A percentile compares a stretch with the other conserved stretches of the same genome.
phyloP scores from a whole-genome alignment of 2,888 invertebrate genomes.

The Ophion costatus region DNA sequence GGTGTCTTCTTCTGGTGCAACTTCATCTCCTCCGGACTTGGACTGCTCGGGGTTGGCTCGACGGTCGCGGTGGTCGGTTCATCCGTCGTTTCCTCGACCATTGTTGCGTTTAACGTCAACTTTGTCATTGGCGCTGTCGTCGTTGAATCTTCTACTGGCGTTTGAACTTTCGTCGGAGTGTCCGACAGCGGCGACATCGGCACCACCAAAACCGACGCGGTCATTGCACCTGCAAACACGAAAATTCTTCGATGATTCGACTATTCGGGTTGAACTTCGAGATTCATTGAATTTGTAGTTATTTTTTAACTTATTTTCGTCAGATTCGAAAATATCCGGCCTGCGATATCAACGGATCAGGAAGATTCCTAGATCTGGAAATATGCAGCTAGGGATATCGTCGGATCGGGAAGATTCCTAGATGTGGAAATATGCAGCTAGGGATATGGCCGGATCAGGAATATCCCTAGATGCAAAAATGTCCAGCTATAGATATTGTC shows the following conservation, averaged over 20 bases:
- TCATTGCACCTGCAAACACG: neutral
- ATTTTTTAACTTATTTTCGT: neutral
- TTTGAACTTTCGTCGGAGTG: neutral
- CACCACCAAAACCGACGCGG: neutral
- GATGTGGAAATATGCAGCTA: too few species aligned
- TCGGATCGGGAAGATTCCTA: too few species aligned
- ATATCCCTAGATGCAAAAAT: too few species aligned
- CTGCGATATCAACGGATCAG: too few species aligned
- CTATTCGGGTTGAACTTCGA: neutral
- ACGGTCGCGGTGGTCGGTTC: slow-evolving; percentile 8
- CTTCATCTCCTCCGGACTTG: slow-evolving; percentile 37
- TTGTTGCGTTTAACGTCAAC: neutral
- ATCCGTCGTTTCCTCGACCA: neutral
- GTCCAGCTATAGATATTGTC: too few species aligned
- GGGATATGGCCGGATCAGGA: too few species aligned
- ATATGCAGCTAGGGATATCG: too few species aligned
- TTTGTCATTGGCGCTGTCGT: slow-evolving; percentile 17
- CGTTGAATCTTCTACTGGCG: slow-evolving; percentile 2
- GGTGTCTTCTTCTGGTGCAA: slow-evolving; percentile 45
- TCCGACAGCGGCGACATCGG: neutral
- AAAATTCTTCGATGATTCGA: neutral
- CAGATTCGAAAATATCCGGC: neutral
- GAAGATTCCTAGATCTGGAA: too few species aligned
- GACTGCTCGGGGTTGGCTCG: slow-evolving; percentile 29
- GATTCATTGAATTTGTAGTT: neutral